Conservation (phyloP, 2,888 invertebrate species). For the Theristus sp. region DNA sequence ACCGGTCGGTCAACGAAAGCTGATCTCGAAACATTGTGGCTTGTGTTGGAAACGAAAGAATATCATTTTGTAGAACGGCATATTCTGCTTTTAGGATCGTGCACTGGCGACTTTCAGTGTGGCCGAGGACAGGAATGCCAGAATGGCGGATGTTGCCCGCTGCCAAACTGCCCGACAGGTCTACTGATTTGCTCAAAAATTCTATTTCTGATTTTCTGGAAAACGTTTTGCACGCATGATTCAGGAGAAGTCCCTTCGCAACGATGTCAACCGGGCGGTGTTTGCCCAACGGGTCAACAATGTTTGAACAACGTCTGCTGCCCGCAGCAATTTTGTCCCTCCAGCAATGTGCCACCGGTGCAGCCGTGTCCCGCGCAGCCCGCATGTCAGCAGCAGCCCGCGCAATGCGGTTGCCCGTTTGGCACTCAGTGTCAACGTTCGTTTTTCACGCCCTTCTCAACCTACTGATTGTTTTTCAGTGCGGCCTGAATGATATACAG, state of each 20-base stretch:
- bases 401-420: not conserved
- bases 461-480: not conserved
- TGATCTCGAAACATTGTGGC: too few species aligned
- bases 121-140: slow-evolving; percentile 13
- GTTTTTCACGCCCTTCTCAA: not conserved
- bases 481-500: not conserved
- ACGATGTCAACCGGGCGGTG: slow-evolving; percentile 12
- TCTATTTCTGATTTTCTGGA: not conserved
- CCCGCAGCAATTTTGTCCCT: slow-evolving; percentile 16
- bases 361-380: not conserved
- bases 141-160: slow-evolving; percentile 24
- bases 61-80: not conserved
- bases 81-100: slow-evolving; percentile 9
- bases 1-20: too few species aligned
- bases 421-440: not conserved
- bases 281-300: slow-evolving; percentile 13
- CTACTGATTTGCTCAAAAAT: not conserved
- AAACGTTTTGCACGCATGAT: not conserved
- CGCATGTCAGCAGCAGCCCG: too few species aligned
- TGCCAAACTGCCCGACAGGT: slow-evolving; percentile 19
- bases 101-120: slow-evolving; percentile 8
- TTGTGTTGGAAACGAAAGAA: too few species aligned
- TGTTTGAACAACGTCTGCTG: slow-evolving; percentile 14
- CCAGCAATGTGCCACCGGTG: slow-evolving; percentile 14
- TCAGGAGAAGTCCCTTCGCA: not conserved